These are phyloP conservation scores for Pomacea maculata DNA, from an alignment of 1,140 invertebrate genomes.

Conservation along the genomic window DNA sequence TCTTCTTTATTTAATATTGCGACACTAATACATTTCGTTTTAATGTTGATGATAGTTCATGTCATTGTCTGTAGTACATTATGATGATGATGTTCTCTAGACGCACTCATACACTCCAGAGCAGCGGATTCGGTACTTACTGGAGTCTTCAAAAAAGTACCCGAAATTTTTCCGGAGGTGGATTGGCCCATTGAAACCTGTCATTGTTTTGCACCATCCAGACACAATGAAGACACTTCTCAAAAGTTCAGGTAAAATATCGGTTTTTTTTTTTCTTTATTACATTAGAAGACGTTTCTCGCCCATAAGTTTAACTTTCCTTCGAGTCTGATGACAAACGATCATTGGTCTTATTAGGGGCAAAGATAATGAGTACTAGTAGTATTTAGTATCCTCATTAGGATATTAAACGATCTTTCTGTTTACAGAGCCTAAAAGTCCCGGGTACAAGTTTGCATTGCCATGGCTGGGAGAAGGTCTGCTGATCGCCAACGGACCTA, in stretches of 20 bases:
- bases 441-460: slow-evolving; percentile 33
- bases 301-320: not conserved
- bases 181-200: slow-evolving; percentile 31
- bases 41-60: too few species aligned
- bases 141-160: slow-evolving; percentile 17
- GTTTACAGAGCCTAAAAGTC: slow-evolving; percentile 42
- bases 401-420: not conserved
- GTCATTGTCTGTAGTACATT: too few species aligned
- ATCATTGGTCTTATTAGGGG: too few species aligned
- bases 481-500: slow-evolving; percentile 71
- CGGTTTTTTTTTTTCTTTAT: not conserved
- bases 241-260: slow-evolving; percentile 37
- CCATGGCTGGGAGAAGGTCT: slow-evolving; percentile 56
- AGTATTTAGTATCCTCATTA: too few species aligned
- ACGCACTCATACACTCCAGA: not conserved
- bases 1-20: too few species aligned
- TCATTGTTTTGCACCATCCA: slow-evolving; percentile 41
- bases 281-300: not conserved
- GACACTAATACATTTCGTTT: too few species aligned
- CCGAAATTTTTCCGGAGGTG: slow-evolving; percentile 38
- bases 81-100: not conserved
- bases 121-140: not conserved
- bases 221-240: slow-evolving; percentile 46
- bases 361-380: too few species aligned
- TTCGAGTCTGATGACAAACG: not conserved